Conservation (phyloP, 2,888 invertebrate genomes). For the Sminthurides aquaticus region DNA sequence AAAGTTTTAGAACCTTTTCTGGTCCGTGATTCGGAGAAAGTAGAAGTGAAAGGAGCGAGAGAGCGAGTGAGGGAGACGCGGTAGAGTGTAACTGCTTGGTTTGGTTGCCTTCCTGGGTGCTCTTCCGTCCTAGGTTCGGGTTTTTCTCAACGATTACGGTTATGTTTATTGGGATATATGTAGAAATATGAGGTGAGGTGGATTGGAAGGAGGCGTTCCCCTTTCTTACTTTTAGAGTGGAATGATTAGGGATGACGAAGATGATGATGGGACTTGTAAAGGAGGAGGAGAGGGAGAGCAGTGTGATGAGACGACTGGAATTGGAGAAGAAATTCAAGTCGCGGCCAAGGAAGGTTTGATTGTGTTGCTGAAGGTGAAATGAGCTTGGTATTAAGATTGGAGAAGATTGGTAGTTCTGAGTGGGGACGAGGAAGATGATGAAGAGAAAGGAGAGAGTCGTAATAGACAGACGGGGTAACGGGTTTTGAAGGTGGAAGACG, state of each 20-base stretch:
- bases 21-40: too few relatives aligned
- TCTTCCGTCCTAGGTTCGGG: too few relatives aligned
- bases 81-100: too few relatives aligned
- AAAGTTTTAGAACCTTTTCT: too few relatives aligned
- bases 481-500: not conserved
- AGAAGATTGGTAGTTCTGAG: conserved; percentile 16
- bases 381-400: not conserved
- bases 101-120: too few relatives aligned
- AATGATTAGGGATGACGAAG: conserved; percentile 1
- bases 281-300: conserved; percentile 4
- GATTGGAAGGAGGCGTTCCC: not conserved
- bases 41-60: not conserved
- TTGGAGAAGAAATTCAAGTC: conserved; percentile 6
- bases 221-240: not conserved
- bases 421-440: conserved; percentile 22
- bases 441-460: not conserved
- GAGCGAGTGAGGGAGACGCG: not conserved
- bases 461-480: conserved; percentile 21
- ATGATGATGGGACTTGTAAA: not conserved
- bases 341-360: too few relatives aligned
- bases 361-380: too few relatives aligned
- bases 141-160: not conserved
- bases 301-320: conserved; percentile 11
- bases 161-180: not conserved
- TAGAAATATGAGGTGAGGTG: not conserved